phyloP scores from a whole-genome alignment of 1,140 invertebrate species.

The Drosophila jambulina region DNA sequence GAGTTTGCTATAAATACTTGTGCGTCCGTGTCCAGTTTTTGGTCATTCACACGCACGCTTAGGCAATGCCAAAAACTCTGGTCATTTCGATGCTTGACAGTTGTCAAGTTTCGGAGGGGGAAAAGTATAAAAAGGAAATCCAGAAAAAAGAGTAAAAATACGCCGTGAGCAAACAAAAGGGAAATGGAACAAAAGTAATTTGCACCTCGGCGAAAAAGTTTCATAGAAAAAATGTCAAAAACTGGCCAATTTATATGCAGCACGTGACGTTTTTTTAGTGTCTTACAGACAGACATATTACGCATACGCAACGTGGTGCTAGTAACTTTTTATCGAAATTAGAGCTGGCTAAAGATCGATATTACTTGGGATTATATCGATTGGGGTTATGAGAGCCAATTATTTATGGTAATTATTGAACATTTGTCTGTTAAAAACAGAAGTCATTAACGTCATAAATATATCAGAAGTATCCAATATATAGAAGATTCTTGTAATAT shows the following conservation, averaged over 20 bases:
- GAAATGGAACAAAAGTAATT: conserved; percentile 79
- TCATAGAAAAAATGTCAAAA: conserved; percentile 45
- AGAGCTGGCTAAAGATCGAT: not conserved
- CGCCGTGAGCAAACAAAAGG: conserved; percentile 23
- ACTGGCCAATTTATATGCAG: conserved; percentile 82
- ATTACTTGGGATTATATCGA: not conserved
- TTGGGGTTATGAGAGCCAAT: not conserved
- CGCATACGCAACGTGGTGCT: conserved; percentile 50
- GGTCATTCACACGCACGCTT: conserved; percentile 64
- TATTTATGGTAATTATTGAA: too few species aligned
- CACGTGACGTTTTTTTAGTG: conserved; percentile 43
- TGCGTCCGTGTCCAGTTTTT: conserved; percentile 58
- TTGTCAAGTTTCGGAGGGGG: conserved; percentile 51
- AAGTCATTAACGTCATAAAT: not conserved
- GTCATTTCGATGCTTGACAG: conserved; percentile 68
- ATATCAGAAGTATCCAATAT: too few species aligned
- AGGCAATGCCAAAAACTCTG: conserved; percentile 54
- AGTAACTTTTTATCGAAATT: not conserved
- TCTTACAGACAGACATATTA: conserved; percentile 38
- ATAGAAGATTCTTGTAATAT: too few species aligned
- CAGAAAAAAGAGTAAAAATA: conserved; percentile 2
- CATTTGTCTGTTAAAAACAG: too few species aligned
- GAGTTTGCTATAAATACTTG: conserved; percentile 43
- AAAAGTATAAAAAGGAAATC: conserved; percentile 5
- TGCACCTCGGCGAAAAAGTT: conserved; percentile 57